phyloP scores from a whole-genome alignment of 2,113 vertebrate genomes.

The Python bivittatus region DNA sequence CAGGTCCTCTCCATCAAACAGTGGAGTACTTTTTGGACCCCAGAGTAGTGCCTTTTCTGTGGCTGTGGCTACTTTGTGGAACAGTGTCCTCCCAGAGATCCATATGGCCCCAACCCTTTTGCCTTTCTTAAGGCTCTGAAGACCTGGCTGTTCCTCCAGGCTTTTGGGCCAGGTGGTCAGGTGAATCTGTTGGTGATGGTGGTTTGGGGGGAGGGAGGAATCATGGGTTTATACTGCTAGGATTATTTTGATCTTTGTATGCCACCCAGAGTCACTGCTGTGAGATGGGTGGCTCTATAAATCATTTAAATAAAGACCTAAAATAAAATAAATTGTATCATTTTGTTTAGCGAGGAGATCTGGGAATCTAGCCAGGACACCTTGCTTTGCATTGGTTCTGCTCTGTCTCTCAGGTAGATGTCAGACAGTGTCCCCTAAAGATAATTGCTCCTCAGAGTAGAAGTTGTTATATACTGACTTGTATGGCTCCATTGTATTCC shows the following conservation, averaged over 20 bases:
- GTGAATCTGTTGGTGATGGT: no score
- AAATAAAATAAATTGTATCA: not conserved
- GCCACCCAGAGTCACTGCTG: not conserved
- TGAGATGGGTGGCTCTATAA: not conserved
- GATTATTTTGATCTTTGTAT: not conserved
- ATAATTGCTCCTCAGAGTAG: not conserved
- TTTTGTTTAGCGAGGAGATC: not conserved
- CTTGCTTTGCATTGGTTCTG: not conserved
- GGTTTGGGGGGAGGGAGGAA: no score
- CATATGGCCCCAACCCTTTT: not conserved
- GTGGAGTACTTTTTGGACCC: no score
- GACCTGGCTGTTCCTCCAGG: not conserved
- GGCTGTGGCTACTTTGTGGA: no score
- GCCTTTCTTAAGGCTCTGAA: not conserved
- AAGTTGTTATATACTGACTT: not conserved
- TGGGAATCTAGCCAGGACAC: not conserved
- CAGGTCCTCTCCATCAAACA: no score
- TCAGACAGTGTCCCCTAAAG: not conserved
- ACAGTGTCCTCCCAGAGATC: not conserved
- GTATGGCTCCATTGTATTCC: not conserved
- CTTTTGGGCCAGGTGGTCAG: not conserved
- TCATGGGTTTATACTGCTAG: not conserved
- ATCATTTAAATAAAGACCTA: not conserved
- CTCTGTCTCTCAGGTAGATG: not conserved
- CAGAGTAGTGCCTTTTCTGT: no score